Base-by-base conservation (phyloP, 2,888 invertebrate species). In the Caenorhabditis virilis region DNA sequence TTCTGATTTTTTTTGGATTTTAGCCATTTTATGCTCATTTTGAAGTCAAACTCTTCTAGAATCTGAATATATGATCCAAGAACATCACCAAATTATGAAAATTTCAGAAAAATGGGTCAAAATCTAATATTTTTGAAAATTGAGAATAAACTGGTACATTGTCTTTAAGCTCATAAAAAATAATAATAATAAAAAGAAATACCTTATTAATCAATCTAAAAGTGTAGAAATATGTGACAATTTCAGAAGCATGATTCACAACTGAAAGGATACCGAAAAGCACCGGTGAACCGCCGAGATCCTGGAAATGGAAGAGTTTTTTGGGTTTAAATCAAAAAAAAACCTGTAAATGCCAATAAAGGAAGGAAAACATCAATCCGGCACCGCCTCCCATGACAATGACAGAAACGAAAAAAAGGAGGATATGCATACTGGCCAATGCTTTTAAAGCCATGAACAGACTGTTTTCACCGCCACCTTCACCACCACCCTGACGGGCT, bases 321-420 rank as follows among this genome's bases (percentile, higher is more conserved):
- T 7, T 22, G 11, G 7, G n/a, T 46, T 9, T 6, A 13, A 22
- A 36, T 45, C 4, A 9, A 16, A 20, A 43, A 50, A 42, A 42
- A 11, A 85, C 86, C 83, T 87, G 88, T 46, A 98, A 88, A 86
- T 97, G 95, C 98, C 97, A 98, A 87, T 95, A 98, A 57, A 98
- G 89, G 86, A 98, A 98, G 3, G 95, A 95, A 86, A 98, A 98
- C 78, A 97, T 95, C 77, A 98, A 88, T 0, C 97, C 98, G 80
- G 97, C 95, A 53, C 98, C 98, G 83, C 95, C 93, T 54, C 98
- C 98, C 94, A 98, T 95, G 86, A 93, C 95, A 93, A 95, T 95
- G 47, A 95, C 92, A 30, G 95, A 93, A 84, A 95, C 46, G 55
- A 81, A 64, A 52, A 78, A 79, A 42, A 79, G 64, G 15, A 78